phyloP scores from a whole-genome alignment of 2,113 vertebrate species.

The Hylia prasina region DNA sequence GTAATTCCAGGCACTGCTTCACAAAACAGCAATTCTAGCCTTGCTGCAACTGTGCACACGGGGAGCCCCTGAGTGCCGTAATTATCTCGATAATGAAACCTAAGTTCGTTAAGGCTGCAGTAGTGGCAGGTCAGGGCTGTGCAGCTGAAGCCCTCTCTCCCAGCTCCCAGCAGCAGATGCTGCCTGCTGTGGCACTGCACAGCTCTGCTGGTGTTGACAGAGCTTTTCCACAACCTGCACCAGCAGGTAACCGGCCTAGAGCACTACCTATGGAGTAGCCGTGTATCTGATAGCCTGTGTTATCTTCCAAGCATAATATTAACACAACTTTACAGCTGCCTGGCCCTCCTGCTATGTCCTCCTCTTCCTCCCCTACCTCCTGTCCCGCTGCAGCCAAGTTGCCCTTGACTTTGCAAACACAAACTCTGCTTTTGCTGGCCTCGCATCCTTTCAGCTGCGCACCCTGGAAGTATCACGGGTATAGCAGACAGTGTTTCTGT shows the following conservation, averaged over 20 bases:
- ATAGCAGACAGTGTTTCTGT: background rate
- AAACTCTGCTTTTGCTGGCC: conserved; percentile 1
- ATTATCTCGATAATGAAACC: accelerated
- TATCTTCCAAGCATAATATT: conserved; percentile 10
- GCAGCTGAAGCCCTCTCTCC: background rate
- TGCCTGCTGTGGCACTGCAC: background rate
- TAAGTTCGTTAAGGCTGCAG: background rate
- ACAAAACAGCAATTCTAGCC: background rate
- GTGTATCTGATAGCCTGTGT: background rate
- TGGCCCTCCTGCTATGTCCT: background rate
- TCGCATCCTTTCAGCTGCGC: background rate
- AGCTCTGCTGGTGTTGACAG: background rate
- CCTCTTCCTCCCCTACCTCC: background rate
- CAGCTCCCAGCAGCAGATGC: background rate
- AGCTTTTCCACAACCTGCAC: background rate
- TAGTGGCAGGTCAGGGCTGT: background rate
- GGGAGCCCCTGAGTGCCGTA: accelerated
- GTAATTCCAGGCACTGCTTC: background rate
- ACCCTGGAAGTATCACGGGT: background rate
- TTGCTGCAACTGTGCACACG: background rate
- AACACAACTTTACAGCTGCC: background rate
- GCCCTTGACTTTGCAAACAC: background rate
- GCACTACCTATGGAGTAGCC: background rate
- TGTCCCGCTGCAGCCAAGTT: background rate
- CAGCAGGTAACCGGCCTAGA: background rate